phyloP scores from a whole-genome alignment of 2,797 vertebrate genomes.

The Gobio occitaniae region DNA sequence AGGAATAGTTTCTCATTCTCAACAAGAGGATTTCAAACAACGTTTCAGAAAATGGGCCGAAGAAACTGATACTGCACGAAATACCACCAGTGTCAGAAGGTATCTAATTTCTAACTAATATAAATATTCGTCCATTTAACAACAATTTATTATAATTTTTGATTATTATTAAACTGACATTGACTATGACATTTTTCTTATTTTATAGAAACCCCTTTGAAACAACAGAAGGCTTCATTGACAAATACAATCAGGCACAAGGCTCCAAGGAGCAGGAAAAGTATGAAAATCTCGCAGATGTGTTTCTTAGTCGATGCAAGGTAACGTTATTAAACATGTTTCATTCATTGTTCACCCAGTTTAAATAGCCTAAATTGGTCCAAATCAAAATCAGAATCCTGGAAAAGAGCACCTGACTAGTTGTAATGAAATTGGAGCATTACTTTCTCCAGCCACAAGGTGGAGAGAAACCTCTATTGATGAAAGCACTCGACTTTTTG shows the following conservation, averaged over 20 bases:
- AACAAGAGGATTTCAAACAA: not conserved
- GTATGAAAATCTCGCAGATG: conserved; percentile 65
- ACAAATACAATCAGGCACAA: conserved; percentile 64
- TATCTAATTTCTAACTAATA: not conserved
- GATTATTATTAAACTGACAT: not conserved
- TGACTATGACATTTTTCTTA: not conserved
- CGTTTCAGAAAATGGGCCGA: not conserved
- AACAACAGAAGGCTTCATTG: conserved; percentile 70
- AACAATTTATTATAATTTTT: not conserved
- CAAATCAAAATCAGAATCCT: not conserved
- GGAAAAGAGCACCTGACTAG: not conserved
- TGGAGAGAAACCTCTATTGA: conserved; percentile 6
- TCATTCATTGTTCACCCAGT: not conserved
- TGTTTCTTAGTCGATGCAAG: conserved; percentile 68
- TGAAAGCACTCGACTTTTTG: conserved; percentile 9
- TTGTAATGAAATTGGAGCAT: not conserved
- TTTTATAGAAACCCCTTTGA: conserved; percentile 62
- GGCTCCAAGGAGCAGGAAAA: conserved; percentile 60
- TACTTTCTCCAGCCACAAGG: not conserved
- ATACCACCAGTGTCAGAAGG: not conserved
- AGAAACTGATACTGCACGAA: not conserved
- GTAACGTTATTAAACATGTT: conserved; percentile 23
- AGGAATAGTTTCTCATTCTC: conserved; percentile 31
- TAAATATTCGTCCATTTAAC: not conserved
- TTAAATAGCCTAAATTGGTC: not conserved